phyloP scores from a whole-genome alignment of 1,140 invertebrate genomes.

The Tetramorium alpestre region DNA sequence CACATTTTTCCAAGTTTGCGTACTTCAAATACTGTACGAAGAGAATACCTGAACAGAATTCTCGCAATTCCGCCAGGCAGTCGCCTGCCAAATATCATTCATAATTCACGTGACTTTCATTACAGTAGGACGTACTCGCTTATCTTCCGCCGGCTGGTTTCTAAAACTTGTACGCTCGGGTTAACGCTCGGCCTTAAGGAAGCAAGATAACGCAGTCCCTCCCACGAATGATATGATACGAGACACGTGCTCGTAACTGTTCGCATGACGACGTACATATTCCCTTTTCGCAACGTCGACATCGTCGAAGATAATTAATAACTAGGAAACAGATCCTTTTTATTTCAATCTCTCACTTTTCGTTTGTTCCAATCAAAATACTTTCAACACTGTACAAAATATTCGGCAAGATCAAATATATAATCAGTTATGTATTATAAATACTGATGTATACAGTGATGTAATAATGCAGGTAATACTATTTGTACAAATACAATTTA shows the following conservation, averaged over 20 bases:
- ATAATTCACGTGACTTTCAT: background rate
- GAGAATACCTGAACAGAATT: background rate
- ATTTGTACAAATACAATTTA: background rate
- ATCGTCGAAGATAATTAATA: constrained; percentile 6
- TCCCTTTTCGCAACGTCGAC: background rate
- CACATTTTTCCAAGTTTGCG: background rate
- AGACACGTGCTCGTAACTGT: constrained; percentile 12
- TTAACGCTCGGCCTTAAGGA: constrained; percentile 41
- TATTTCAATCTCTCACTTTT: background rate
- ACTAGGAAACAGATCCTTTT: background rate
- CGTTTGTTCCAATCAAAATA: constrained; percentile 13
- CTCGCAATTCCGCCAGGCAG: background rate
- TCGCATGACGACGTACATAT: background rate
- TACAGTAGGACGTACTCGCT: background rate
- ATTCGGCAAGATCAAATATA: constrained; percentile 2
- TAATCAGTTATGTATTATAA: background rate
- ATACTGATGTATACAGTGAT: background rate
- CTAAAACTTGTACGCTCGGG: background rate
- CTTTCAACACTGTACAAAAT: constrained; percentile 2
- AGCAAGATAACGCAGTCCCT: constrained; percentile 17
- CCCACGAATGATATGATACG: constrained; percentile 45
- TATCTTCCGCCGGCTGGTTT: constrained; percentile 6
- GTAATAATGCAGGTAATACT: background rate
- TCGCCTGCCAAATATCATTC: constrained; percentile 10
- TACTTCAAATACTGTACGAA: background rate